Base-by-base conservation (phyloP, 2,888 invertebrate genomes). In the Vannuccia rotundouncinata region DNA sequence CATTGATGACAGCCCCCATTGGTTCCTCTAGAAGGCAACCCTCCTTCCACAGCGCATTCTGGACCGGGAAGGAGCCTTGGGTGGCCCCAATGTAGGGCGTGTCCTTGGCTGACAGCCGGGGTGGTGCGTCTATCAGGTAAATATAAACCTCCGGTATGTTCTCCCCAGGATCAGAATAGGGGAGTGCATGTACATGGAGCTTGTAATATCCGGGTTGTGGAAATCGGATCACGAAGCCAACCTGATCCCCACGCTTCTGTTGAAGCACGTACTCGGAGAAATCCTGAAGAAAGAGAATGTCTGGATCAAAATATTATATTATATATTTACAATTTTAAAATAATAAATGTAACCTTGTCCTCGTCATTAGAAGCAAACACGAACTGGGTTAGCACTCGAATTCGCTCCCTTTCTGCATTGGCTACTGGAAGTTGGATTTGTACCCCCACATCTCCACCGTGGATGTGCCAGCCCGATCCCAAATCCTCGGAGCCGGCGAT, bases 121-220 rank as follows among this genome's bases (percentile, higher is more conserved):
- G 78, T 28, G 78, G 78, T 28, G 66, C 78, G 59, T 78, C 66
- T 28, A 78, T 78, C 29, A 78, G 29, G 25, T 78, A 78, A n/a
- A 60, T 60, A 60, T 60, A 78, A 13, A 78, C 78, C 45, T 60
- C 66, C 25, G 78, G 78, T 28, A 78, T 29, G 29, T 59, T 78
- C 60, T 78, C 78, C n/a, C 60, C 66, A 28, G 59, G 60, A 78
- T 78, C 66, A 28, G 78, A 60, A 27, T 59, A 59, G 17, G 78
- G 78, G 13, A 60, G 60, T 28, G 60, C 78, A 29, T 78, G 66
- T 1, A 78, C 60, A 29, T 78, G 78, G 25, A 78, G 78, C 27
- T 78, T 78, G 59, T 78, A 78, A 31, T 60, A 78, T 1, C 78
- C 78, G 29, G 25, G 59, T 28, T 78, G 59, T 59, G 78, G 78